Conservation (phyloP, 2,797 vertebrate species). For the Mormyrus hasselquistii region DNA sequence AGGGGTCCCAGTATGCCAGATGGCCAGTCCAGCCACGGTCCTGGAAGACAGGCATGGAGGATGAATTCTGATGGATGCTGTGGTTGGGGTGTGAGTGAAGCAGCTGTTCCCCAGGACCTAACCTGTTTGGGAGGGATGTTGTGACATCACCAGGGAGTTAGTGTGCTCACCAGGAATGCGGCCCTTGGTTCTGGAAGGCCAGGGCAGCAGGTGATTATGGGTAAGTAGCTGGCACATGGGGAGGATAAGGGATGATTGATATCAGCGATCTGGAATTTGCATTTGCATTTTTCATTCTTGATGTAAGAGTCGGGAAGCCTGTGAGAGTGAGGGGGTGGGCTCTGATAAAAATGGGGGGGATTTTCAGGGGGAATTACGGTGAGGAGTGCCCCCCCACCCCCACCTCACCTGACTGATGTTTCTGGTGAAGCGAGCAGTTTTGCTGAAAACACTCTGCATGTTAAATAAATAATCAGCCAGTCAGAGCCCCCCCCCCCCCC, state of each 20-base stretch:
- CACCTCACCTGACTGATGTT: conserved; percentile 58
- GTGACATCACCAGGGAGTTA: conserved; percentile 19
- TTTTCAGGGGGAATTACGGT: conserved; percentile 47
- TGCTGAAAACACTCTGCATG: conserved; percentile 42
- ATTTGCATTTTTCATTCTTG: conserved; percentile 61
- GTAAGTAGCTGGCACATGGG: conserved; percentile 37
- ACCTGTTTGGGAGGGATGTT: conserved; percentile 13
- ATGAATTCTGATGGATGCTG: not conserved
- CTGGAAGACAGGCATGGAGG: not conserved
- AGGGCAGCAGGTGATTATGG: conserved; percentile 38
- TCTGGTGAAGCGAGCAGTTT: conserved; percentile 34
- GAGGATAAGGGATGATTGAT: conserved; percentile 51
- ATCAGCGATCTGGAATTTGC: conserved; percentile 54
- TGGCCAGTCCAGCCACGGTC: not conserved
- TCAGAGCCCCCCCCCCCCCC: conserved; percentile 41
- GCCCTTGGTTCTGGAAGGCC: not conserved
- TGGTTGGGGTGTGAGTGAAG: not conserved
- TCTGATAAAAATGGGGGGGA: conserved; percentile 46
- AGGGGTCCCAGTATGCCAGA: not conserved
- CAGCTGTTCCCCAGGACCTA: not conserved
- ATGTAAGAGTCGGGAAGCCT: conserved; percentile 63
- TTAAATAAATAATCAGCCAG: conserved; percentile 48
- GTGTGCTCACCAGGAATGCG: not conserved
- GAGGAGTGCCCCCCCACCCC: conserved; percentile 37
- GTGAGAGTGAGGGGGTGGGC: conserved; percentile 61